Base-by-base conservation (phyloP, 2,113 vertebrate genomes). In the human (Homo sapiens) region DNA sequence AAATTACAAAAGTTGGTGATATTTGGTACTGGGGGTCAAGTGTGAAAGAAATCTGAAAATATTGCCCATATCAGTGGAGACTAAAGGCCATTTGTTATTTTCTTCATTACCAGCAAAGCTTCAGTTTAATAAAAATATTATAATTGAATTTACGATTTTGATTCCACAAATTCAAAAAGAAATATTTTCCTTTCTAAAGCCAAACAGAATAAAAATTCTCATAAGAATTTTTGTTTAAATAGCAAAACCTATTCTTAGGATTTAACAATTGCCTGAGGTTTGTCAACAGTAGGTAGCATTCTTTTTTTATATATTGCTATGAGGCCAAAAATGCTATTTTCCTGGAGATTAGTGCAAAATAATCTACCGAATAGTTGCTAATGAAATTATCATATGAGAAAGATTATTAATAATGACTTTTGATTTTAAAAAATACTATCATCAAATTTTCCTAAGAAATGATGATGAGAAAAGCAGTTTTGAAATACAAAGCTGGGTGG, bases 261-360 rank as follows among this genome's bases (percentile, higher is more conserved):
- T 40, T 66, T 89, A 75, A 25, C 66, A 89, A 6, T 89, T 76
- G 57, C 66, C 43, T 75, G 82, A 89, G 32, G 43, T 95, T 8
- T 93, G 66, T 94, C 89, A 83, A 38, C 32, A 75, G 43, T 97
- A 98, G 98, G 97, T 97, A 96, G 27, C 88, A 81, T 98, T 97
- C 92, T 98, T 98, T 98, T 97, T 98, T 88, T 92, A 90, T 97
- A 64, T 64, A 83, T 93, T 97, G 79, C 96, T 90, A 0, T 92
- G 73, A 95, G 82, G 78, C 64, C 55, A 66, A 27, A 87, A 76
- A 92, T 48, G 25, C 45, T 82, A 1, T 94, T 80, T 3, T 16
- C 38, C 59, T 48, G 17, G 22, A 96, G 86, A 20, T 59, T 14
- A 61, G 57, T 43, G 6, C 27, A 52, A 52, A 89, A 52, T 78